Percentiles rank a stretch among this genome's conserved stretches.
phyloP scores from a whole-genome alignment of 2,113 vertebrate species.

The Corapipo altera region DNA sequence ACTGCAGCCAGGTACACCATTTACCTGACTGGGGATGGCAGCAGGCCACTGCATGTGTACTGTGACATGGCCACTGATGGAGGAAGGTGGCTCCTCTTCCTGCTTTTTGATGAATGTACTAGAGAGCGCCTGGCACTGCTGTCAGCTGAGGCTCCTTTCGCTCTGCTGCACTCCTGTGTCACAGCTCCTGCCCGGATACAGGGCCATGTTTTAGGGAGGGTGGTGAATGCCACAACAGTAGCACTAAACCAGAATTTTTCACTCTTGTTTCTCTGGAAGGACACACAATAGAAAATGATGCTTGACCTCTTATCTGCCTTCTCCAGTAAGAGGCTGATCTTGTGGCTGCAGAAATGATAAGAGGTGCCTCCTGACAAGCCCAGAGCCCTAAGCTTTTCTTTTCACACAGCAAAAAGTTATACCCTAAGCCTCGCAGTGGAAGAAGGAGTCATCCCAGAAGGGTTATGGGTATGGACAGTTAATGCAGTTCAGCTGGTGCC shows the following conservation, averaged over 20 bases:
- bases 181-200: background rate
- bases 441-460: background rate
- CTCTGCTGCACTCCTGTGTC: background rate
- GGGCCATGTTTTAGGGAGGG: background rate
- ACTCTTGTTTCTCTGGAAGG: background rate
- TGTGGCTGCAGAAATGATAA: background rate
- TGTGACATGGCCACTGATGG: slow-evolving; percentile 89
- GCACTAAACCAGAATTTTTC: background rate
- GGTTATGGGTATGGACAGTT: background rate
- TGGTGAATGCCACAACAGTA: background rate
- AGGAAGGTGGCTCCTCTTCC: slow-evolving; percentile 72
- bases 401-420: background rate
- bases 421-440: background rate
- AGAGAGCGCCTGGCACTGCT: background rate
- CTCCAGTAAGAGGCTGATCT: background rate
- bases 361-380: background rate
- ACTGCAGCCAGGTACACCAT: slow-evolving; percentile 85
- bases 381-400: background rate
- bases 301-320: background rate
- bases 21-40: slow-evolving; percentile 73
- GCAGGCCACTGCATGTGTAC: slow-evolving; percentile 76
- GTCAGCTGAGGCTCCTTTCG: background rate
- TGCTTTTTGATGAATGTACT: background rate
- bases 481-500: background rate
- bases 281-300: background rate